phyloP scores from a whole-genome alignment of 2,888 invertebrate genomes.

The Meliscaeva auricollis region DNA sequence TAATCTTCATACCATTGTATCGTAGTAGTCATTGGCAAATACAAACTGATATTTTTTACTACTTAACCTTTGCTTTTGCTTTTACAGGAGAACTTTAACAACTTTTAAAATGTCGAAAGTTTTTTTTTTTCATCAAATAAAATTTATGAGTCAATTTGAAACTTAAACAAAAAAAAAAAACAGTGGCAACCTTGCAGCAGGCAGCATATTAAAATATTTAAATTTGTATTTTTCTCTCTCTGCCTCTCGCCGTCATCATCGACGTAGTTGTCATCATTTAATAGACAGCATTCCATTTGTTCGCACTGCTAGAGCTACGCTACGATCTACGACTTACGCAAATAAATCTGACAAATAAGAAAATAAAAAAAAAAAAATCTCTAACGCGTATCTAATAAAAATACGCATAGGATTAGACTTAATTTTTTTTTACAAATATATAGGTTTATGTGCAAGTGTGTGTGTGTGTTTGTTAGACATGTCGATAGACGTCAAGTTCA shows the following conservation, averaged over 20 bases:
- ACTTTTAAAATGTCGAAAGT: not conserved
- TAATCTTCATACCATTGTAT: no score
- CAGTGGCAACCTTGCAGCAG: constrained; percentile 12
- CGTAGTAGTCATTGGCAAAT: no score
- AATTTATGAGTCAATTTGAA: not conserved
- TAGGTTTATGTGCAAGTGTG: not conserved
- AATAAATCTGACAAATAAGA: constrained; percentile 52
- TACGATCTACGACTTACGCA: constrained; percentile 38
- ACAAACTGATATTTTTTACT: no score
- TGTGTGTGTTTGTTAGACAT: constrained; percentile 6
- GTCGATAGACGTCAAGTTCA: constrained; percentile 72
- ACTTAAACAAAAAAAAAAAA: not conserved
- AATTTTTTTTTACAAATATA: not conserved
- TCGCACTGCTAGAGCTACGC: constrained; percentile 21
- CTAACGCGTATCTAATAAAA: constrained; percentile 60
- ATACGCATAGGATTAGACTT: constrained; percentile 59
- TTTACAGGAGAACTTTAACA: no score
- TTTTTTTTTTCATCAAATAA: not conserved
- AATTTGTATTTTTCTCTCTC: constrained; percentile 23
- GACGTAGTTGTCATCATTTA: not conserved
- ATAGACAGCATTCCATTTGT: constrained; percentile 52
- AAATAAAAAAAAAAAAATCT: constrained; percentile 22
- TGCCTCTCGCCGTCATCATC: constrained; percentile 1
- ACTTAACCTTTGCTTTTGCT: not conserved
- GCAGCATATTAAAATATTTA: constrained; percentile 13